Percentiles rank a stretch among this genome's conserved stretches.
phyloP scores from a whole-genome alignment of 1,140 invertebrate genomes.

The Maconellicoccus hirsutus region DNA sequence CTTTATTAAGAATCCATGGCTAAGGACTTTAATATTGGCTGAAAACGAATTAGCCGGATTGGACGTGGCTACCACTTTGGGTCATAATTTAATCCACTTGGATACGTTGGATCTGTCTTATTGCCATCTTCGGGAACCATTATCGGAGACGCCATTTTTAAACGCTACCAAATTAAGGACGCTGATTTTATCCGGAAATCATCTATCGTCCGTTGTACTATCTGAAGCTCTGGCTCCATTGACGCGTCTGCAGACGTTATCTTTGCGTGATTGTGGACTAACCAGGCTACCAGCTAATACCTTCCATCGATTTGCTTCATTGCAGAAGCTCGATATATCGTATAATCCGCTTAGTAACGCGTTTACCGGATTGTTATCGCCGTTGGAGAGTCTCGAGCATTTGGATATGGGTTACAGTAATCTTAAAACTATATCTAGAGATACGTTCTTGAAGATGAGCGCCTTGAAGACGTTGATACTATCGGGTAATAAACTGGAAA shows the following conservation, averaged over 20 bases:
- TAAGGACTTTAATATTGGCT: conserved; percentile 49
- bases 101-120: conserved; percentile 56
- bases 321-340: conserved; percentile 51
- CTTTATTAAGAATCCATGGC: conserved; percentile 51
- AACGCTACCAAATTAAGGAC: conserved; percentile 53
- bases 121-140: conserved; percentile 49
- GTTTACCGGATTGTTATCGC: conserved; percentile 51
- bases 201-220: conserved; percentile 50
- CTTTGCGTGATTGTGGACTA: conserved; percentile 52
- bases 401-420: conserved; percentile 62
- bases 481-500: conserved; percentile 52
- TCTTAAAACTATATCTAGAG: conserved; percentile 48
- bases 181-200: conserved; percentile 53
- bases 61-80: conserved; percentile 50
- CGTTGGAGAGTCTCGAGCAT: conserved; percentile 50
- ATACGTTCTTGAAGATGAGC: conserved; percentile 56
- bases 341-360: conserved; percentile 55
- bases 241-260: conserved; percentile 49
- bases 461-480: conserved; percentile 50
- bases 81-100: conserved; percentile 49
- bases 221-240: conserved; percentile 51
- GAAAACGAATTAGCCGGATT: conserved; percentile 51
- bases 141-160: conserved; percentile 53
- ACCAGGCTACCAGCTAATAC: conserved; percentile 46
- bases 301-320: conserved; percentile 49